Base-by-base conservation (phyloP, 1,140 invertebrate species). In the Medauroidea extradentata region DNA sequence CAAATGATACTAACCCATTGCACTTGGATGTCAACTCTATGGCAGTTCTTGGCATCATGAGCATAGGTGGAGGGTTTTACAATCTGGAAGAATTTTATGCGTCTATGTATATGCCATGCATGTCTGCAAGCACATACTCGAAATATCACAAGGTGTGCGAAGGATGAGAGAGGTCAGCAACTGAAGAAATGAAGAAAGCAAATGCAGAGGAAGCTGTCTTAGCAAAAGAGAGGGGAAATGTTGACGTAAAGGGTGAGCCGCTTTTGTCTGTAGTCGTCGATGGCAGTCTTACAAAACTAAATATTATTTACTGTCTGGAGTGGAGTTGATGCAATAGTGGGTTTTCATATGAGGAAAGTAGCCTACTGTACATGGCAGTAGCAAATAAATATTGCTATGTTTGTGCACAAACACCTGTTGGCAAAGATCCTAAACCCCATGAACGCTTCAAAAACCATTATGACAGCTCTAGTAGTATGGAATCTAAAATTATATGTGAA, bases 341-440 rank as follows among this genome's bases (percentile, higher is more conserved):
- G 75, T 2, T 50, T 50, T 23, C 51, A 66, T 25, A 73, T 71
- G 0, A 63, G 67, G 42, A 67, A 75, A 66, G 62, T 78, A n/a
- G n/a, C n/a, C n/a, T n/a, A 14, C 62, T 80, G 1, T 75, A 68
- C 58, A 54, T 74, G 23, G 71, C 63, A 5, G 62, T 75, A 0
- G 59, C 70, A 56, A 75, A 74, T 49, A 77, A 74, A 64, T 71
- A 67, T 63, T 79, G 74, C 50, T 56, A 57, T 4, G 64, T 69
- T 23, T 76, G 74, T 59, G 53, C 53, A 4, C 53, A 51, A 13
- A 66, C 66, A 59, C 57, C 57, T 9, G 59, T 58, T 63, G 27
- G 46, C 23, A 43, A 14, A 34, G 29, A 50, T 19, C 44, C 60
- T 3, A 54, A 24, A 44, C 14, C 42, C 23, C 71, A 74, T 55